Evolutionary conservation across 1,140 invertebrate species (phyloP).

Genomic region (Papilio polyxenes): DNA sequence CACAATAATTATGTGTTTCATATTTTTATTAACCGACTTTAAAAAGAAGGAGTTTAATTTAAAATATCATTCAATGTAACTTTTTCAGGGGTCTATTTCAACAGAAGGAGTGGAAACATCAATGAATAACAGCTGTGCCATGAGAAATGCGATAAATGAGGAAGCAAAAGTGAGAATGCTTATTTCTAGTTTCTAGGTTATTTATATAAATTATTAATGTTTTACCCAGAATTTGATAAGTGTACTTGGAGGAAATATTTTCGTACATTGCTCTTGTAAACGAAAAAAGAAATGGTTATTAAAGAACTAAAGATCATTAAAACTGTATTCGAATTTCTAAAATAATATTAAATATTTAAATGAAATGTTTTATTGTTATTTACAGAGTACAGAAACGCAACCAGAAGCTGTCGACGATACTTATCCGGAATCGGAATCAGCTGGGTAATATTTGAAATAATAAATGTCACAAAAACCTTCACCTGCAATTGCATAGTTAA

Average conservation of each 20-base stretch:
- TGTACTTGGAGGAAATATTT: no score
- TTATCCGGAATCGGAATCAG: slow-evolving; percentile 67
- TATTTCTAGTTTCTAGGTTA: background rate
- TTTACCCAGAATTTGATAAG: no score
- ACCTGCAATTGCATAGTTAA: background rate
- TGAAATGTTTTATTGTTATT: background rate
- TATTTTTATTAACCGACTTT: no score
- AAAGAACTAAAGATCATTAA: background rate
- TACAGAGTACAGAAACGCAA: slow-evolving; percentile 50
- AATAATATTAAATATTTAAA: background rate
- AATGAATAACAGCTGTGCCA: slow-evolving; percentile 55
- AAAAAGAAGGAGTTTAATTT: no score
- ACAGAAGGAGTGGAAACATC: slow-evolving; percentile 65
- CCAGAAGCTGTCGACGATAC: slow-evolving; percentile 61
- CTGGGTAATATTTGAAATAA: slow-evolving; percentile 57
- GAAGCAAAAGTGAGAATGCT: slow-evolving; percentile 47
- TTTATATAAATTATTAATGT: background rate
- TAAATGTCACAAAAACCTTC: background rate
- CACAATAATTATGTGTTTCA: no score
- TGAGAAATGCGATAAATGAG: slow-evolving; percentile 49
- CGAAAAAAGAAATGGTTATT: background rate
- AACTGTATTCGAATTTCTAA: background rate
- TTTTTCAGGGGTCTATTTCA: slow-evolving; percentile 67
- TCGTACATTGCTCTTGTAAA: background rate
- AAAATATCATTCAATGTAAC: background rate